Base-by-base conservation (phyloP, 2,113 vertebrate species). In the Porphyrio hochstetteri region DNA sequence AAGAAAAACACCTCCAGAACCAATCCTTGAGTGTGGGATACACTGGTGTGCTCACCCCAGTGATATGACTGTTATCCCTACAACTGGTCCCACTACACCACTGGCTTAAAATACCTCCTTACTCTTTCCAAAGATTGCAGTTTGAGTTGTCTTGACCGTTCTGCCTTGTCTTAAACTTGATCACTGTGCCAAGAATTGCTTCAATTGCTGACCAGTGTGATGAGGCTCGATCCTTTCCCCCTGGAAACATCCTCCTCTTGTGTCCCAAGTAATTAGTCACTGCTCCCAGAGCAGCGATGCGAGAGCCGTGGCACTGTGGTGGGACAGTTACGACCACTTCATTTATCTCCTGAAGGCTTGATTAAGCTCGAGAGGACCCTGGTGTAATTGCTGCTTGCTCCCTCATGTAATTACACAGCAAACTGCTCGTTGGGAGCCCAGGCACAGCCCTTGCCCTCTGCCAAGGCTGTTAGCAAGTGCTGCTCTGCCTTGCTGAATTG, bases 301-400 rank as follows among this genome's bases (percentile, higher is more conserved):
- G 4, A n/a, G 21, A 42, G 56, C 36, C 25, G 38, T 10, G 35
- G 8, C 44, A 7, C 40, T 0, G 0, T 29, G 57, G 38, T 61
- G 56, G 46, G 31, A 17, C 0, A 0, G 17, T 11, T 11, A n/a
- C 3, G 16, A 13, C 52, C 7, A 8, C 48, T 83, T 89, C 44
- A 23, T 72, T 88, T 38, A 9, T 20, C 59, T 67, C 0, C 40
- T 50, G 60, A 28, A 65, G 50, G 20, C 60, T 67, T 5, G 17
- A 27, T 57, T 42, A 28, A 88, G 50, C 55, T 36, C 0, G 0
- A 68, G 59, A 57, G 35, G 80, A 5, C 55, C 31, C 15, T 0
- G 16, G 21, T 35, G 72, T 13, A 69, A 48, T 13, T 40, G 31
- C 36, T 83, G 8, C 76, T 64, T n/a, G 33, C 19, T 68, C 28